Evolutionary conservation across 2,113 vertebrate genomes (phyloP).

Genomic region (Anthoscopus minutus): DNA sequence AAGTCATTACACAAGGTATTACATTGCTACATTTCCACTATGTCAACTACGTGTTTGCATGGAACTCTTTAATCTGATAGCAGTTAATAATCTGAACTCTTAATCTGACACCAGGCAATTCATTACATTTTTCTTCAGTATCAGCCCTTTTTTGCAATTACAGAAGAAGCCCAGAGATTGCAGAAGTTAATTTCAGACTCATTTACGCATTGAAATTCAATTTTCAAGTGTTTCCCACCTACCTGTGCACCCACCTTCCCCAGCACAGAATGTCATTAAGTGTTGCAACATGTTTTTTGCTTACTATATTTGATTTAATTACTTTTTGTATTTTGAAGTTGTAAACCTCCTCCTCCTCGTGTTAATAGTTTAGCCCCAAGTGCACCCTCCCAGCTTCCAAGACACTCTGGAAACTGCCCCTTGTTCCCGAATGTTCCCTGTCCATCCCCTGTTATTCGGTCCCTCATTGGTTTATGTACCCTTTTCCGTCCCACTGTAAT

Average conservation of each 20-base stretch:
- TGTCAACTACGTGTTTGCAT: not conserved
- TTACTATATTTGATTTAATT: too few species aligned
- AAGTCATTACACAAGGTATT: not conserved
- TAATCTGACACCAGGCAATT: not conserved
- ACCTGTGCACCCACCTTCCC: not conserved
- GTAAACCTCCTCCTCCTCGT: too few species aligned
- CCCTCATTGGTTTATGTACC: too few species aligned
- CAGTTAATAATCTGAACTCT: not conserved
- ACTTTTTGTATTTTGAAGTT: too few species aligned
- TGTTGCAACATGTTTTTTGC: too few species aligned
- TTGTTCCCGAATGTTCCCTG: too few species aligned
- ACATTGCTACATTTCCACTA: not conserved
- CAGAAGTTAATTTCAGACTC: not conserved
- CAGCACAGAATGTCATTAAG: accelerated
- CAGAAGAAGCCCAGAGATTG: not conserved
- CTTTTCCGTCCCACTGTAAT: too few species aligned
- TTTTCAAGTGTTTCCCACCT: not conserved
- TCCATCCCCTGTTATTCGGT: too few species aligned
- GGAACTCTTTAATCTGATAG: not conserved
- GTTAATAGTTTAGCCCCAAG: too few species aligned
- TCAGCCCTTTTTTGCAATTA: not conserved
- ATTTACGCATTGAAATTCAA: not conserved
- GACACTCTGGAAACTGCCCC: too few species aligned
- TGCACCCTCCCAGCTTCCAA: too few species aligned
- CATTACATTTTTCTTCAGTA: not conserved